Evolutionary conservation across 2,888 invertebrate species (phyloP).

Genomic region (Lochmaea crataegi): DNA sequence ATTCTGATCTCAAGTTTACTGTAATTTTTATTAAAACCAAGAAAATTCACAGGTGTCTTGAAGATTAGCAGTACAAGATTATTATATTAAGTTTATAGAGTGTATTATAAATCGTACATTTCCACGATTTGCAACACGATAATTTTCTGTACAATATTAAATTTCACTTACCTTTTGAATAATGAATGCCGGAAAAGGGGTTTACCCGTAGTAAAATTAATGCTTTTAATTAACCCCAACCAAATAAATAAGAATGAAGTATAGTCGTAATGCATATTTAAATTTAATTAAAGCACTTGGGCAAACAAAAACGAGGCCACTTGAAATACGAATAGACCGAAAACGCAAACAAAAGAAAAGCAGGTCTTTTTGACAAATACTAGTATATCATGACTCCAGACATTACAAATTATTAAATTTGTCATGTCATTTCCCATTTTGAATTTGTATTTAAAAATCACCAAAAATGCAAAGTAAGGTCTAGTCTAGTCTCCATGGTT

Average conservation of each 20-base stretch:
- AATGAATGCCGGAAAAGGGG: constrained; percentile 37
- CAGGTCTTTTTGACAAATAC: constrained; percentile 22
- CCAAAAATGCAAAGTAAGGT: not conserved
- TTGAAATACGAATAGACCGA: constrained; percentile 32
- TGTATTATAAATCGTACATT: constrained; percentile 8
- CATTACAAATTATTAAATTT: not conserved
- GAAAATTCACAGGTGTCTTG: too few relatives aligned
- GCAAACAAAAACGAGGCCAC: constrained; percentile 36
- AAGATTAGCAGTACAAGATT: too few relatives aligned
- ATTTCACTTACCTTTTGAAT: constrained; percentile 40
- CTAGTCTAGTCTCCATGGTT: too few relatives aligned
- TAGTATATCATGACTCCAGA: not conserved
- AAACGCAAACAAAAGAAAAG: constrained; percentile 36
- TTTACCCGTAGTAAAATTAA: constrained; percentile 40
- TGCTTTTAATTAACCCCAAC: constrained; percentile 41
- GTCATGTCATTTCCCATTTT: not conserved
- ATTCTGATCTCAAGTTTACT: too few relatives aligned
- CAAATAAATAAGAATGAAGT: constrained; percentile 41
- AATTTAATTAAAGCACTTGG: constrained; percentile 42
- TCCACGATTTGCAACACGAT: not conserved
- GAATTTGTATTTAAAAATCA: not conserved
- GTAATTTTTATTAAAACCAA: too few relatives aligned
- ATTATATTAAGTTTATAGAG: too few relatives aligned
- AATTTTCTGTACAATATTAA: constrained; percentile 28
- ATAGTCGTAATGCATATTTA: constrained; percentile 42